phyloP scores from a whole-genome alignment of 2,113 vertebrate species.

The Lampris incognitus region DNA sequence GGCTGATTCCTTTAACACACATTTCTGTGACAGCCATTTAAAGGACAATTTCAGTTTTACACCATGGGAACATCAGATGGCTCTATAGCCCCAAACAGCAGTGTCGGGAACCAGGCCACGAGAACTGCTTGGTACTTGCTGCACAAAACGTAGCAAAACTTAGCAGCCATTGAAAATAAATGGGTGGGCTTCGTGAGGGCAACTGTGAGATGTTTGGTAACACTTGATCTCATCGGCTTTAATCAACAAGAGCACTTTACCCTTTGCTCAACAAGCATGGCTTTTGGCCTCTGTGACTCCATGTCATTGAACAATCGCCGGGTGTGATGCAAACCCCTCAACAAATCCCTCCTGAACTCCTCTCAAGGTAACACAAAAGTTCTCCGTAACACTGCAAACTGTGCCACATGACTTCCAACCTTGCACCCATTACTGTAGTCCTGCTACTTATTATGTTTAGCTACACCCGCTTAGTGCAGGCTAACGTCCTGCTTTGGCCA shows the following conservation, averaged over 20 bases:
- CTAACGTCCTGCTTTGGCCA: too few relatives aligned
- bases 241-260: constrained; percentile 3
- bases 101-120: constrained; percentile 1
- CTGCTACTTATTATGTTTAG: background rate
- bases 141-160: constrained; percentile 25
- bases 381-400: constrained; percentile 9
- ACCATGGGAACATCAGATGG: constrained; percentile 31
- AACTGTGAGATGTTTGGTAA: constrained; percentile 5
- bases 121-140: constrained; percentile 15
- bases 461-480: background rate
- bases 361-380: background rate
- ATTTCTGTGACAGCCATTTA: constrained; percentile 23
- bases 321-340: background rate
- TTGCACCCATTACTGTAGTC: background rate
- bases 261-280: background rate
- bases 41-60: constrained; percentile 32
- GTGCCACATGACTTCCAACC: background rate
- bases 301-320: constrained; percentile 9
- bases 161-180: constrained; percentile 18
- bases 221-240: constrained; percentile 5
- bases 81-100: constrained; percentile 22
- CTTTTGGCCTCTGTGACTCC: background rate
- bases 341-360: background rate
- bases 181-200: constrained; percentile 10
- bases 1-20: constrained; percentile 69